These are phyloP conservation scores for Drosophila saltans DNA, from an alignment of 1,140 invertebrate genomes.

Conservation along the genomic window DNA sequence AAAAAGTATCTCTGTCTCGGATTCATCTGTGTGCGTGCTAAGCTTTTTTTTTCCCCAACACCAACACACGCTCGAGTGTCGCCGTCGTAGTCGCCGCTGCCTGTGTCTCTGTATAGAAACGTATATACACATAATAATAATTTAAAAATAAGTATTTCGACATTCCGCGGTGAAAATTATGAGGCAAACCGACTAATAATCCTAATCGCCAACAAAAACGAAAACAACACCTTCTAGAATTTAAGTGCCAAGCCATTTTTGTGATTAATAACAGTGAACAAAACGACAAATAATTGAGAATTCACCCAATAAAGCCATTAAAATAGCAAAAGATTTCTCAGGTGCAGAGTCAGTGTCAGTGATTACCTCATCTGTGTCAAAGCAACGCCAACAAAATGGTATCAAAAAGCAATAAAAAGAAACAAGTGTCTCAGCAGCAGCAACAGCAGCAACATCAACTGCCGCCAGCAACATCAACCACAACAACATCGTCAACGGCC, in stretches of 20 bases:
- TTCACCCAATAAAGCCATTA: conserved; percentile 26
- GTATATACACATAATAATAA: conserved; percentile 33
- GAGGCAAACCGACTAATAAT: conserved; percentile 45
- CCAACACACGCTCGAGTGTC: conserved; percentile 42
- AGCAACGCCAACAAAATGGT: conserved; percentile 69
- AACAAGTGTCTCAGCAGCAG: conserved; percentile 70
- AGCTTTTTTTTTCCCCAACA: conserved; percentile 52
- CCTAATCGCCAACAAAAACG: conserved; percentile 25
- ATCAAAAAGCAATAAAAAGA: conserved; percentile 81
- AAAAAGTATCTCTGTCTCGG: conserved; percentile 36
- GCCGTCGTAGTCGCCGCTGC: conserved; percentile 56
- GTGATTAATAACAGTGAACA: conserved; percentile 64
- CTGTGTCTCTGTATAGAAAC: conserved; percentile 50
- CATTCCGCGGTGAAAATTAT: conserved; percentile 63
- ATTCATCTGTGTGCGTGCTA: conserved; percentile 58
- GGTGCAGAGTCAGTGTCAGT: conserved; percentile 38
- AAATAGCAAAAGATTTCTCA: conserved; percentile 41
- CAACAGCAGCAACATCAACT: conserved; percentile 37
- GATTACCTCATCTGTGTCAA: conserved; percentile 77
- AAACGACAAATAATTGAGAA: conserved; percentile 33
- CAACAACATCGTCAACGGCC: conserved; percentile 68
- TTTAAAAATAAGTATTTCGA: conserved; percentile 81
- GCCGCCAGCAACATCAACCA: conserved; percentile 64
- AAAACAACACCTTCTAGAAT: conserved; percentile 25
- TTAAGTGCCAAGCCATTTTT: conserved; percentile 56